Percentiles rank a stretch among this genome's conserved stretches.
Evolutionary conservation across 2,113 vertebrate genomes (phyloP).

Genomic region (Enhydra lutris): DNA sequence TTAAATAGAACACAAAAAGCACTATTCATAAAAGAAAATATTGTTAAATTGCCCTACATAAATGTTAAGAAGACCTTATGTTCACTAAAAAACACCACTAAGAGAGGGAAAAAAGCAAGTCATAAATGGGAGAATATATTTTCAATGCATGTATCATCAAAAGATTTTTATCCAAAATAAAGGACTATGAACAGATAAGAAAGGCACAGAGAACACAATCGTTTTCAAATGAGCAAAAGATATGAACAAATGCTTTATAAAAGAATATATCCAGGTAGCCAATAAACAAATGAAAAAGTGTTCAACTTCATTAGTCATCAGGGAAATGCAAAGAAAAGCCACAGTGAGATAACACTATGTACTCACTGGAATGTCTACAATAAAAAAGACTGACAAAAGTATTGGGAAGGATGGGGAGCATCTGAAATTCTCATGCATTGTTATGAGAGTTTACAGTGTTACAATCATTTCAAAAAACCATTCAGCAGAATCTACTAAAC

Average conservation of each 20-base stretch:
- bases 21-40: not conserved
- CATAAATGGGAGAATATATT: not conserved
- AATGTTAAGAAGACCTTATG: not conserved
- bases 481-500: not conserved
- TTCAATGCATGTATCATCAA: not conserved
- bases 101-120: not conserved
- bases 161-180: constrained; percentile 24
- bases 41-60: not conserved
- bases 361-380: not conserved
- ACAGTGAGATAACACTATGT: not conserved
- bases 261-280: not conserved
- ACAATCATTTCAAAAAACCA: not conserved
- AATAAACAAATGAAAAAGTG: not conserved
- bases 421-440: not conserved
- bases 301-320: not conserved
- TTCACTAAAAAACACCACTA: not conserved
- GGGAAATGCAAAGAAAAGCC: not conserved
- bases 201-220: not conserved
- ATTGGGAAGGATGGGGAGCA: not conserved
- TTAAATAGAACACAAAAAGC: not conserved
- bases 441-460: not conserved
- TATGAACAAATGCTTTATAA: not conserved
- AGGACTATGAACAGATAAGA: not conserved
- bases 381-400: not conserved
- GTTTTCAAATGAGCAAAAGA: not conserved